Evolutionary conservation across 30 jellyfish, hydroid and myxozoan genomes (phyloP).

Genomic region (Morbakka virulenta): DNA sequence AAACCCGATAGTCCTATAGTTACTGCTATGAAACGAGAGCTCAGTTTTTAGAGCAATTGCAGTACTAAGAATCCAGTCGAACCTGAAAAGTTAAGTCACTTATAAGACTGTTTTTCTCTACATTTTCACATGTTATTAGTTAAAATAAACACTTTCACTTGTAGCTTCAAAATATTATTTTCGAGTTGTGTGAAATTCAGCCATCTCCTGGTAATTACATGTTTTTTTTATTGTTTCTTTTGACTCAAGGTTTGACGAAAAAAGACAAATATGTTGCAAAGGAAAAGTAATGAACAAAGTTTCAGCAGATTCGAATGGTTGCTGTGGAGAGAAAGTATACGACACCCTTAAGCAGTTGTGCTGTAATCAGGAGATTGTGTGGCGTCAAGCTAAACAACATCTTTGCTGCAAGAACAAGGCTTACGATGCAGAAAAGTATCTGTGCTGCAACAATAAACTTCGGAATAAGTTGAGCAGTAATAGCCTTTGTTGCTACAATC

Average conservation of each 20-base stretch:
- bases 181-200: no score
- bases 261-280: neutral
- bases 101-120: no score
- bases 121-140: no score
- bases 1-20: no score
- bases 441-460: constrained; percentile 57
- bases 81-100: no score
- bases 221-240: no score
- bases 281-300: neutral
- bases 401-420: neutral
- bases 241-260: neutral
- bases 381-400: neutral
- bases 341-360: neutral
- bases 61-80: no score
- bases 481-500: constrained; percentile 48
- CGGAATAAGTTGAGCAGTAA: neutral
- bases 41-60: no score
- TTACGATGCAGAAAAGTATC: neutral
- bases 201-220: no score
- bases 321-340: neutral
- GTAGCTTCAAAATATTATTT: no score
- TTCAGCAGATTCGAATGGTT: neutral
- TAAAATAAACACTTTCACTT: no score
- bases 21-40: no score
- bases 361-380: neutral